Base-by-base conservation (phyloP, 2,888 invertebrate species). In the Clusia tigrina region DNA sequence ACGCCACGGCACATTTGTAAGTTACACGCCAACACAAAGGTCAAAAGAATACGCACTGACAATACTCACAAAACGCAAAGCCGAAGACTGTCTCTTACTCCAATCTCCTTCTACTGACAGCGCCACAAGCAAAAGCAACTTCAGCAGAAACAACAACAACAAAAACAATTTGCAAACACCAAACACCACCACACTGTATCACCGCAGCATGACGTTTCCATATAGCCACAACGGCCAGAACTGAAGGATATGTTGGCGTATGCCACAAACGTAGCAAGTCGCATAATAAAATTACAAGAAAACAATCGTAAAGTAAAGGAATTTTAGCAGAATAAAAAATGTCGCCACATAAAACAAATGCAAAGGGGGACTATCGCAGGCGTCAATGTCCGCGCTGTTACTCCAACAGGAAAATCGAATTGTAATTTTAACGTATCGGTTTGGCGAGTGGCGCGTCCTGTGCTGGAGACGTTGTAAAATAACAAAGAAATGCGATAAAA, bases 271-370 rank as follows among this genome's bases (percentile, higher is more conserved):
- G 42, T 17, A 42, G 32, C 12, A 6, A 32, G 32, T 32, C 12
- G 32, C 32, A 5, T 32, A 42, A 42, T 42, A 42, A 42, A 42
- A 10, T 48, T 22, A 22, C 48, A 48, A 48, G 22, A 22, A 48
- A 48, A 25, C 23, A 10, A 55, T 32, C n/a, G 23, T 6, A 55
- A 17, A 18, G 26, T 17, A 52, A 32, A 18, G 20, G 52, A 58
- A 58, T 12, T 48, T 17, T 15, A n/a, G 5, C 12, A 22, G 15
- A 32, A 52, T n/a, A 17, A 24, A 32, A 52, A 51, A 20, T 52
- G 51, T 52, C 58, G 51, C 52, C 52, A 58, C 37, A 58, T 58
- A 58, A 58, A 58, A 58, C 23, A 32, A 46, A 48, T 22, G n/a
- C 5, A 3, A 48, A 48, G 3, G 20, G 22, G 22, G 22, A 48